Evolutionary conservation across 1,140 invertebrate species (phyloP), one percentile per base, ranked within the genome.

Genomic region (Calliphora vicina): DNA sequence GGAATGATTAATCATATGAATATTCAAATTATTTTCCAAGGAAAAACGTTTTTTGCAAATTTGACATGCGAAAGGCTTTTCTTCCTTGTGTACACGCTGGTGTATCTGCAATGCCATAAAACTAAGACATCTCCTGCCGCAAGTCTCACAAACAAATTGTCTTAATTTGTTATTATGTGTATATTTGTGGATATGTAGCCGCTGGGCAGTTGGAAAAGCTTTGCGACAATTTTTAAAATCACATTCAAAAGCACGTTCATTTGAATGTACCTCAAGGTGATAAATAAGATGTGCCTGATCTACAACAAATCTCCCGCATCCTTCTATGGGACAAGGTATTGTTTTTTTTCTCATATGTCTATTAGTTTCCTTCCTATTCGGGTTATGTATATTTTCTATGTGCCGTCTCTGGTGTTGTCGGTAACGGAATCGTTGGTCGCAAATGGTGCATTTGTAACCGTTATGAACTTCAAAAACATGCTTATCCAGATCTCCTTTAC

Each of bases 31-130:
- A 0, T 87, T 87, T 20, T 89, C 85, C 87, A 97, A 96, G 20
- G 96, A 95, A 89, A 97, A 97, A 0, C 94, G 94, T 26, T 96
- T 95, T 29, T 92, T 91, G 86, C 96, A 97, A 1, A 94, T 91
- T 13, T 93, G 91, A 86, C 96, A 97, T 85, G 94, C 94, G 83
- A 94, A 95, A 0, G 96, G 96, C 13, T 95, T 91, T 89, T 97
- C 96, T 12, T 96, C 96, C 0, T 96, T 97, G 88, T 97, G 96
- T 0, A 95, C 96, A 0, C 94, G 91, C 80, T 93, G 92, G 85
- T 97, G 96, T 83, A 97, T 96, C 87, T 96, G 96, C 86, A 95
- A 95, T 87, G 96, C 95, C 89, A 96, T 96, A 13, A 95, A 95
- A 89, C 96, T 96, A 25, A 96, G 95, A 87, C 87, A 88, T 26